Evolutionary conservation across 2,888 invertebrate species (phyloP).

Genomic region (Morpho helenor): DNA sequence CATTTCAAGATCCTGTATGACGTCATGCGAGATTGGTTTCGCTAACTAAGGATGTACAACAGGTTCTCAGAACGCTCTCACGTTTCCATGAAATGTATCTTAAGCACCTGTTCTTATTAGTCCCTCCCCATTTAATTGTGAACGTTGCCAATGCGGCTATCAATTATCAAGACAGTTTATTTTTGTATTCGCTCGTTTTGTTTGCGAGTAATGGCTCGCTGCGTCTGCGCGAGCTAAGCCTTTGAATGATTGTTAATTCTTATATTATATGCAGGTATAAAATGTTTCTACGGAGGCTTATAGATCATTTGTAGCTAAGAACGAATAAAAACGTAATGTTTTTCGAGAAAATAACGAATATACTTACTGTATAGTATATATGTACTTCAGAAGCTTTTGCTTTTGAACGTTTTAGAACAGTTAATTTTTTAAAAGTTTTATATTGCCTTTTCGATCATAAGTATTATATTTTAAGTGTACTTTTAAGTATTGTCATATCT

Average conservation of each 20-base stretch:
- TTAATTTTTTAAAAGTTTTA: no score
- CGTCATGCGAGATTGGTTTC: slow-evolving; percentile 43
- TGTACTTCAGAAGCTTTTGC: no score
- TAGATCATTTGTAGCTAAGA: no score
- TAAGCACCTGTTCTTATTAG: slow-evolving; percentile 61
- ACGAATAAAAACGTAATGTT: no score
- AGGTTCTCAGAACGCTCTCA: slow-evolving; percentile 56
- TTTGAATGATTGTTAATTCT: slow-evolving; percentile 17
- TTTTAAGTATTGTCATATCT: no score
- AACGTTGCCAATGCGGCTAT: slow-evolving; percentile 51
- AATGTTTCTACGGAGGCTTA: not conserved
- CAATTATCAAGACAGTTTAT: slow-evolving; percentile 52
- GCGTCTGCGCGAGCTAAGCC: slow-evolving; percentile 25
- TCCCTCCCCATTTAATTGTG: slow-evolving; percentile 51
- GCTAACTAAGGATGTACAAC: slow-evolving; percentile 36
- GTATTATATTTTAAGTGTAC: no score
- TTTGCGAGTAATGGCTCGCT: slow-evolving; percentile 35
- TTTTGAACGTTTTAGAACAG: no score
- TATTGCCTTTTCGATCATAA: no score
- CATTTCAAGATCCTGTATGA: slow-evolving; percentile 36
- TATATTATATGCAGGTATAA: slow-evolving; percentile 10
- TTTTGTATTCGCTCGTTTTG: slow-evolving; percentile 36
- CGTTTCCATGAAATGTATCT: slow-evolving; percentile 54
- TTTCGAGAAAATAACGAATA: no score
- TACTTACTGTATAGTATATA: no score